Evolutionary conservation across 2,888 invertebrate species (phyloP).

Genomic region (Phrixothrix hirtus): DNA sequence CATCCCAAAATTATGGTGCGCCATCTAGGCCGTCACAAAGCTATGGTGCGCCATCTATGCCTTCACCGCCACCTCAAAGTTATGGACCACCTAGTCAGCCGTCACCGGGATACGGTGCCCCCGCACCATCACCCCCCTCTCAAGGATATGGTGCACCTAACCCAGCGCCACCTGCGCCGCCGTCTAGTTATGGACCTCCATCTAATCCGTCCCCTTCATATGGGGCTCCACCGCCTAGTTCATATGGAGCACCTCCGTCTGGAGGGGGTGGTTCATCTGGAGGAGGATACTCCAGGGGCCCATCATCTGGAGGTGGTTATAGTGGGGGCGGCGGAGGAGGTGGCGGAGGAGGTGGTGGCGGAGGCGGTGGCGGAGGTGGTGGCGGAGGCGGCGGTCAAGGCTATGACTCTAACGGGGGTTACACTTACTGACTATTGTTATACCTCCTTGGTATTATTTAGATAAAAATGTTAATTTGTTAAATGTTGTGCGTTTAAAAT

Average conservation of each 20-base stretch:
- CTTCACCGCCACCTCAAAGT: not conserved
- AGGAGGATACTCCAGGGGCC: not conserved
- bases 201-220: constrained; percentile 9
- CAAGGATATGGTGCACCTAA: constrained; percentile 49
- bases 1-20: constrained; percentile 62
- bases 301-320: not conserved
- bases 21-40: constrained; percentile 51
- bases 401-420: too few relatives aligned
- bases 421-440: too few relatives aligned
- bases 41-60: constrained; percentile 54
- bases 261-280: not conserved
- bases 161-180: constrained; percentile 55
- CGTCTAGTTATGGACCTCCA: constrained; percentile 55
- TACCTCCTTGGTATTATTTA: too few relatives aligned
- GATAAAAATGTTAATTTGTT: too few relatives aligned
- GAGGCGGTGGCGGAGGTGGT: not conserved
- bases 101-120: constrained; percentile 13
- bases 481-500: too few relatives aligned
- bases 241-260: constrained; percentile 1
- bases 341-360: constrained; percentile 22
- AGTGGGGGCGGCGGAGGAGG: not conserved
- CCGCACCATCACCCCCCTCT: constrained; percentile 42
- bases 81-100: not conserved
- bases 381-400: too few relatives aligned
- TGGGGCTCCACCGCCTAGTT: not conserved